Conservation (phyloP, 2,113 vertebrate genomes). For the Poicephalus meyeri region DNA sequence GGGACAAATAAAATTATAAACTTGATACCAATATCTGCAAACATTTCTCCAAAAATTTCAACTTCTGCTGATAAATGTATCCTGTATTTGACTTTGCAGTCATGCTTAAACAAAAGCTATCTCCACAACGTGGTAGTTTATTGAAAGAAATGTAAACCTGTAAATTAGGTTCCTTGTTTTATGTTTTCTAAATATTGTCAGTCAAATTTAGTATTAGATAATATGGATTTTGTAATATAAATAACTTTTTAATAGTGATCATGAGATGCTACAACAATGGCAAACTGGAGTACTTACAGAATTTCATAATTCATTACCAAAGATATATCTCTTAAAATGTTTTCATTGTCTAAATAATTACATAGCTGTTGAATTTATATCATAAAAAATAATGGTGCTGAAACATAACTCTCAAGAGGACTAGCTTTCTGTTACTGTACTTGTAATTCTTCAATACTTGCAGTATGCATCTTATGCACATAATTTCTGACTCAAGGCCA, state of each 20-base stretch:
- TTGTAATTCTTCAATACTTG: background rate
- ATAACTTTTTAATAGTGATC: background rate
- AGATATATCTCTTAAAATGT: background rate
- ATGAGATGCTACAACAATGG: background rate
- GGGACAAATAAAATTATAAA: background rate
- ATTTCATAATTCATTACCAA: background rate
- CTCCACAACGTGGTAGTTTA: background rate
- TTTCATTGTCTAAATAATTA: background rate
- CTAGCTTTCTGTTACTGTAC: background rate
- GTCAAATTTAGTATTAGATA: background rate
- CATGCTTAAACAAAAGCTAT: background rate
- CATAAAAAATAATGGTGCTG: background rate
- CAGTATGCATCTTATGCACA: background rate
- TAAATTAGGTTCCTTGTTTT: background rate
- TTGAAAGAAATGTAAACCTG: background rate
- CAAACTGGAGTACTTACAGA: background rate
- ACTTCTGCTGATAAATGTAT: background rate
- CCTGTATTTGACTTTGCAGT: background rate
- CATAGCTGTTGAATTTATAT: background rate
- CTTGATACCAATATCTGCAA: background rate
- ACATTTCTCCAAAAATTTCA: background rate
- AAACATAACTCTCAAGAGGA: background rate
- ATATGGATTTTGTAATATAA: background rate
- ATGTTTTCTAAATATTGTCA: background rate
- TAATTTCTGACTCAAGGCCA: background rate